phyloP scores from a whole-genome alignment of 2,113 vertebrate genomes.

The Callopanchax toddi region DNA sequence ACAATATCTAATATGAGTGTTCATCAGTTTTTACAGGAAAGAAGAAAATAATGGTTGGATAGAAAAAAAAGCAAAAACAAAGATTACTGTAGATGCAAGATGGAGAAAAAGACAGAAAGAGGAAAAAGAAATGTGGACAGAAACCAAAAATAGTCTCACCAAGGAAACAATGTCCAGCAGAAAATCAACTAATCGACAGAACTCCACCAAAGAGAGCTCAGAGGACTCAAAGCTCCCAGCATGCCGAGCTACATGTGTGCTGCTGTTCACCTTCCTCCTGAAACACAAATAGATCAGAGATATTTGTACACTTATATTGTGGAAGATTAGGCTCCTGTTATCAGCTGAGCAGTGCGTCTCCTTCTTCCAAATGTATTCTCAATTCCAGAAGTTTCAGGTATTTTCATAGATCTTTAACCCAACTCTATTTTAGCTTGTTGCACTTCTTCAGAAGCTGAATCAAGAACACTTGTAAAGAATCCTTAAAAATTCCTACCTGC shows the following conservation, averaged over 20 bases:
- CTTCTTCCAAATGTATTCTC: too few species aligned
- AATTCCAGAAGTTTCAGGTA: too few species aligned
- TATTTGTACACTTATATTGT: neutral
- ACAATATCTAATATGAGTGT: too few species aligned
- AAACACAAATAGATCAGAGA: slow-evolving; percentile 10
- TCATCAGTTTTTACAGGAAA: too few species aligned
- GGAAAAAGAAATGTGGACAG: neutral
- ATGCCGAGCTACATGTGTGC: slow-evolving; percentile 74
- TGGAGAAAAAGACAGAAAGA: neutral
- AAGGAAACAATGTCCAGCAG: slow-evolving; percentile 98
- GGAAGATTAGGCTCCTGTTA: too few species aligned
- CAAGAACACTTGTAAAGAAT: neutral
- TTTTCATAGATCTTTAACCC: neutral
- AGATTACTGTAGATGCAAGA: neutral
- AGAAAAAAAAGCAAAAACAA: neutral
- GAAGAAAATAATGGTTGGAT: too few species aligned
- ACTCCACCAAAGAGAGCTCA: slow-evolving; percentile 89
- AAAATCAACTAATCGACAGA: slow-evolving; percentile 97
- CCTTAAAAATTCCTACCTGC: slow-evolving; percentile 83
- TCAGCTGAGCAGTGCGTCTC: too few species aligned
- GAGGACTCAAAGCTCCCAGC: slow-evolving; percentile 78
- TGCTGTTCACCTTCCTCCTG: slow-evolving; percentile 87
- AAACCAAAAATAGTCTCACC: slow-evolving; percentile 90
- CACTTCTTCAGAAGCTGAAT: neutral
- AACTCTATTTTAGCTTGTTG: too few species aligned